Base-by-base conservation (phyloP, 2,113 vertebrate species). In the Zapus hudsonius region DNA sequence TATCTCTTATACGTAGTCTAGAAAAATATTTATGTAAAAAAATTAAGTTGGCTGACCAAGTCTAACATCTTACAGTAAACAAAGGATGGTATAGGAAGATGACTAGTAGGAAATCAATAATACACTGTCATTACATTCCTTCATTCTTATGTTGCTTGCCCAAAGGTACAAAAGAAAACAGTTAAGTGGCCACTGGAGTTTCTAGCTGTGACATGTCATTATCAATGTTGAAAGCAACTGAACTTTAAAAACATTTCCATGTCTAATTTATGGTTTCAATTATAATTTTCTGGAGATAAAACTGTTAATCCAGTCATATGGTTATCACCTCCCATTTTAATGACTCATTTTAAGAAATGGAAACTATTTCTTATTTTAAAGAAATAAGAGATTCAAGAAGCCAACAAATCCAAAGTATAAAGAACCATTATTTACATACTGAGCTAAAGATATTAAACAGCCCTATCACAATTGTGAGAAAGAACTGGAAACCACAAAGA, bases 391-490 rank as follows among this genome's bases (percentile, higher is more conserved):
- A 47, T 73, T 47, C 19, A 92, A 61, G 80, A 96, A 94, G 59
- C 42, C 82, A 85, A 31, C 81, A 84, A 73, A 87, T 94, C 47
- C n/a, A 64, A 97, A 91, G 73, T 67, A 88, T 38, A 81, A 36
- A 84, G 5, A 83, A 84, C 31, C 89, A 86, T 78, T 73, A 90
- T 84, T 92, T 93, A 70, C 29, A 90, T 31, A 75, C 8, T 55
- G 83, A 87, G 78, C 27, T 91, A 81, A 94, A 89, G 55, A 74
- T 70, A 84, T 76, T 90, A 92, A 93, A 83, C 5, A 94, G 66
- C 47, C 11, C 44, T 84, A 59, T 64, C 85, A 95, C 87, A 86
- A 75, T 12, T 78, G 15, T 90, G 42, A 92, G 59, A 88, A 91
- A 83, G 42, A 88, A 88, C 33, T 27, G 83, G 80, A 95, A 95